A percentile compares a stretch with the other conserved stretches of the same genome.
phyloP scores from a whole-genome alignment of 2,888 invertebrate genomes.

The Xylocampa areola region DNA sequence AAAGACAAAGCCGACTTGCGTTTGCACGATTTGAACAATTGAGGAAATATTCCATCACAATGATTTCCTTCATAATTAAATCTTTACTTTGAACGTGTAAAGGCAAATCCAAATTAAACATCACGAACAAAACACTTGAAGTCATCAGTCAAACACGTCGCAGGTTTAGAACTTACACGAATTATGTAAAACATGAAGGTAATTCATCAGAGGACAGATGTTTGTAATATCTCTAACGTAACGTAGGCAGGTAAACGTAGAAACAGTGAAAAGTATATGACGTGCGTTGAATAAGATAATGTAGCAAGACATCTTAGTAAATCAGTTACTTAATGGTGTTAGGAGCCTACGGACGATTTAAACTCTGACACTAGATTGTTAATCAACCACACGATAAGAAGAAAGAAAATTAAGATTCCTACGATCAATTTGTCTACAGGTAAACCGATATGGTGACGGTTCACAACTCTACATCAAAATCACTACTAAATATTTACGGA shows the following conservation, averaged over 20 bases:
- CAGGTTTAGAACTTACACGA: conserved; percentile 42
- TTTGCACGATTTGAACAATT: too few relatives aligned
- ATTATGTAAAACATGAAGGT: conserved; percentile 65
- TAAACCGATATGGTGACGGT: too few relatives aligned
- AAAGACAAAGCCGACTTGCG: neutral
- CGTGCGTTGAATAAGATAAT: conserved; percentile 22
- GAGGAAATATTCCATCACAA: too few relatives aligned
- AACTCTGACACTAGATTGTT: too few relatives aligned
- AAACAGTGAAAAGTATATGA: neutral
- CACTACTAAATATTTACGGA: too few relatives aligned
- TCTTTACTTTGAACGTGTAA: conserved; percentile 16
- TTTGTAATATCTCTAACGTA: conserved; percentile 32
- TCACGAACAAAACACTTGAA: conserved; percentile 13
- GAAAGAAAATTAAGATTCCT: too few relatives aligned
- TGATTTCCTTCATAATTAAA: conserved; percentile 19
- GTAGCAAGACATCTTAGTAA: too few relatives aligned
- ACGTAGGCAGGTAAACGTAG: neutral
- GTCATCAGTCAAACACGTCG: conserved; percentile 36
- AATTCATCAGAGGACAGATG: conserved; percentile 66
- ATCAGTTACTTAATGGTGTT: too few relatives aligned
- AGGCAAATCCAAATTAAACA: conserved; percentile 9
- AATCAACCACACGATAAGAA: too few relatives aligned
- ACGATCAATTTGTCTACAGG: too few relatives aligned
- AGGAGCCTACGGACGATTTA: too few relatives aligned
- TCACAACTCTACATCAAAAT: too few relatives aligned